A percentile compares a stretch with the other conserved stretches of the same genome.
These are phyloP conservation scores for Ctenopoma multispine DNA, from an alignment of 2,797 vertebrate genomes.

Conservation along the genomic window DNA sequence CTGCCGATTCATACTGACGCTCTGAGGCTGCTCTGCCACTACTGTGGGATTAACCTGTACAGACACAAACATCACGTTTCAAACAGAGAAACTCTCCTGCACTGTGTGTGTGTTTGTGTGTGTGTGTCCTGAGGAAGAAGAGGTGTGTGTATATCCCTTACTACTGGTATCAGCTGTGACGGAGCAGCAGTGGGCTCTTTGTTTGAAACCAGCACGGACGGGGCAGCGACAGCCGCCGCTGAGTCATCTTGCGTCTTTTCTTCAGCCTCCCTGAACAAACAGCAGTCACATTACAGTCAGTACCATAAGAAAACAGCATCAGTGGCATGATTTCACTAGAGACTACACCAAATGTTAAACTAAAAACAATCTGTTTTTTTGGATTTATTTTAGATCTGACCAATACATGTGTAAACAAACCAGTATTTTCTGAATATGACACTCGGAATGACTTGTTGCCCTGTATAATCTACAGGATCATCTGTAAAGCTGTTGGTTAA, in stretches of 20 bases:
- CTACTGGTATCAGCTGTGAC: constrained; percentile 44
- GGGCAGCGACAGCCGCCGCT: neutral
- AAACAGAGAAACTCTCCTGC: neutral
- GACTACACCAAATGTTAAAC: constrained; percentile 15
- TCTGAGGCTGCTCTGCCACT: constrained; percentile 84
- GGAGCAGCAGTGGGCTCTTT: constrained; percentile 34
- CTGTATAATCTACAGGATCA: no score
- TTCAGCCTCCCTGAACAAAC: constrained; percentile 59
- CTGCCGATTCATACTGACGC: constrained; percentile 50
- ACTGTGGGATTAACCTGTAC: constrained; percentile 86
- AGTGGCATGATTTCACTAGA: neutral
- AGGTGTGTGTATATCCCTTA: constrained; percentile 35
- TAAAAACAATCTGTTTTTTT: no score
- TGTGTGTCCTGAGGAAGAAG: neutral
- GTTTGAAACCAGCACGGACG: constrained; percentile 31
- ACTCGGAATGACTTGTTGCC: no score
- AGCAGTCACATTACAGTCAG: constrained; percentile 11
- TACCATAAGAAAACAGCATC: neutral
- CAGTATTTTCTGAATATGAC: no score
- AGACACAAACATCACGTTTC: constrained; percentile 40
- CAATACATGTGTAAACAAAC: neutral
- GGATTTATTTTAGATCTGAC: no score
- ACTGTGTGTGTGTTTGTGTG: constrained; percentile 10
- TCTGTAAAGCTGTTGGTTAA: no score
- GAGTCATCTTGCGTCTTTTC: constrained; percentile 37